Percentiles rank a stretch among this genome's conserved stretches.
These are phyloP conservation scores for Rattus rattus DNA, from an alignment of 2,113 vertebrate genomes.

Conservation along the genomic window DNA sequence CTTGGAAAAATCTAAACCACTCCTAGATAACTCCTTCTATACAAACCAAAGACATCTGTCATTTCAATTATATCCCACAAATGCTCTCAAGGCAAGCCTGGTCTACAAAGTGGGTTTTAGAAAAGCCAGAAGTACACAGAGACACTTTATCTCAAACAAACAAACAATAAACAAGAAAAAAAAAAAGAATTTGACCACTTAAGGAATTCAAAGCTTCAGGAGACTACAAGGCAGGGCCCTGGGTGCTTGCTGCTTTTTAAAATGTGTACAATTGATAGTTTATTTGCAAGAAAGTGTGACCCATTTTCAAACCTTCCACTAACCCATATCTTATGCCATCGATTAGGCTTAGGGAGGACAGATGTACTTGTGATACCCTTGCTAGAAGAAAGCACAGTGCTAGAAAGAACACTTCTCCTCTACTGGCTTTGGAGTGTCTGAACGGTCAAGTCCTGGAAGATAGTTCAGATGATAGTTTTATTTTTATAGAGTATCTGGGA, in stretches of 20 bases:
- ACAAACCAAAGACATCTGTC: conserved; percentile 54
- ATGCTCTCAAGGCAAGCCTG: not conserved
- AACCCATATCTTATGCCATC: not conserved
- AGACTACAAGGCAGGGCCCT: not conserved
- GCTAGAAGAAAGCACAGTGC: not conserved
- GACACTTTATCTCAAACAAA: not conserved
- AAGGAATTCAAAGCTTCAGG: not conserved
- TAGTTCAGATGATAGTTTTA: not conserved
- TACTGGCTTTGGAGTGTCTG: not conserved
- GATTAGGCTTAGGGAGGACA: not conserved
- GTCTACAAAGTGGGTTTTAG: not conserved
- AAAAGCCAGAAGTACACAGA: not conserved
- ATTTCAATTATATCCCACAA: conserved; percentile 31
- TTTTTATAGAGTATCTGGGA: conserved; percentile 26
- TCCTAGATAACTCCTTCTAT: not conserved
- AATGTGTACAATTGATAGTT: not conserved
- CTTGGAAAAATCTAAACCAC: not conserved
- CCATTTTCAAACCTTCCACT: not conserved
- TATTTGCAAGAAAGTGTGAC: not conserved
- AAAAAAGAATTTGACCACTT: not conserved
- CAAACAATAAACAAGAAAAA: not conserved
- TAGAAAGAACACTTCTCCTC: not conserved
- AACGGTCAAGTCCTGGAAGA: not conserved
- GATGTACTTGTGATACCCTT: not conserved
- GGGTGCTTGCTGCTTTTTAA: not conserved